Evolutionary conservation across 1,140 invertebrate genomes (phyloP), one percentile per base, ranked within the genome.

Genomic region (Branchinecta lynchi): DNA sequence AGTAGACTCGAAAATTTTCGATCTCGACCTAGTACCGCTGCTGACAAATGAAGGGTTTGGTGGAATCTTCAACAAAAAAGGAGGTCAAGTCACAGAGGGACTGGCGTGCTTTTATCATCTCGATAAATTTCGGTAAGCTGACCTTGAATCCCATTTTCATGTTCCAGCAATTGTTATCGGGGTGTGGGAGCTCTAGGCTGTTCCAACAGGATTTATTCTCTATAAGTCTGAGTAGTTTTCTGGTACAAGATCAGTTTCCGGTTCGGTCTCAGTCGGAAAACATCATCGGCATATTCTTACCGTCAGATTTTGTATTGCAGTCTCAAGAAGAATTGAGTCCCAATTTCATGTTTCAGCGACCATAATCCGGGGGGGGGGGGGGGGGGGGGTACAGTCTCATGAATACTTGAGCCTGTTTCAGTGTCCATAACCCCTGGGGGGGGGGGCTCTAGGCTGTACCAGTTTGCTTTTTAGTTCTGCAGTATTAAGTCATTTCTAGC

Each of bases 1-100:
- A 83, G 89, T 95, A 0, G 93, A 96, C 77, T 76, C 74, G 10
- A 90, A 88, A 79, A 79, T 93, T 43, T 95, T 87, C 76, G 77
- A 86, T 17, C 76, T 83, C 73, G 87, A 89, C 76, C 80, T 94
- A n/a, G 72, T 78, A 45, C 84, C 85, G 10, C 77, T 86, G 20
- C 78, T 96, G 0, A 74, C 76, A 10, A 70, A 74, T 8, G 71
- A 83, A 8, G 81, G 84, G 7, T 84, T 85, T 68, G 77, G 83
- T 68, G 85, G 87, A 12, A 74, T 83, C 67, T 86, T 86, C 75
- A 81, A 82, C 73, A 81, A 83, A 66, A 95, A 94, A 79, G 87
- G 85, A 66, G 86, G 85, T 21, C 78, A 84, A 68, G 84, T 87
- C 7, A 81, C 81, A 2, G 93, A 96, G 80, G 93, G 93, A 8